phyloP scores from a whole-genome alignment of 2,888 invertebrate species.

The Dicyrtomina minuta region DNA sequence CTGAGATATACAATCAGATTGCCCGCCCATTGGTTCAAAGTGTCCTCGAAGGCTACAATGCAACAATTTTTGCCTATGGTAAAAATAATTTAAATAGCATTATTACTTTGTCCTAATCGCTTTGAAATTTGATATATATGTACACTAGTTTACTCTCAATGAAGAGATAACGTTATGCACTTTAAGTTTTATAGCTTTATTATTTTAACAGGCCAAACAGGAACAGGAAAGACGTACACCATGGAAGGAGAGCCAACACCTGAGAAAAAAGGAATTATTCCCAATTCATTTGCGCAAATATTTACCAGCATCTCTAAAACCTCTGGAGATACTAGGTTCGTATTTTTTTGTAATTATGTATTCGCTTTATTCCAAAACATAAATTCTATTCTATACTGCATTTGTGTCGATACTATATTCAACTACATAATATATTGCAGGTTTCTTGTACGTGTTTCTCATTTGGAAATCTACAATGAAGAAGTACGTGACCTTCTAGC shows the following conservation, averaged over 20 bases:
- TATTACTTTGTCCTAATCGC: background rate
- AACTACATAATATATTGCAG: constrained; percentile 30
- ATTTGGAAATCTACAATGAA: constrained; percentile 98
- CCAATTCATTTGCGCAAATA: constrained; percentile 98
- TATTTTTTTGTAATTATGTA: constrained; percentile 14
- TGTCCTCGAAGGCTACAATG: constrained; percentile 95
- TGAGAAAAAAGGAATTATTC: constrained; percentile 92
- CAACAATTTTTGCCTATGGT: constrained; percentile 85
- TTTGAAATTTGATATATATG: constrained; percentile 7
- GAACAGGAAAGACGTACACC: constrained; percentile 98
- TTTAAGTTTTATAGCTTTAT: no score
- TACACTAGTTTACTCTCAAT: background rate
- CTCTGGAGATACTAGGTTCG: constrained; percentile 82
- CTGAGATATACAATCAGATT: constrained; percentile 93
- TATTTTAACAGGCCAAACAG: constrained; percentile 67
- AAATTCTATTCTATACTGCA: background rate
- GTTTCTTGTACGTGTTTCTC: constrained; percentile 95
- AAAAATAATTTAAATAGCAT: constrained; percentile 64
- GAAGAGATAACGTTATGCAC: constrained; percentile 40
- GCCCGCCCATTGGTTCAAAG: constrained; percentile 96
- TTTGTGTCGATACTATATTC: constrained; percentile 21
- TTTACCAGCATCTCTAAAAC: constrained; percentile 97
- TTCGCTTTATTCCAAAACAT: background rate
- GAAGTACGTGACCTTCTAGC: constrained; percentile 93
- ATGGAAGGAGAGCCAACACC: constrained; percentile 92